Conservation (phyloP, 1,140 invertebrate species). For the Drosophila chauvacae region DNA sequence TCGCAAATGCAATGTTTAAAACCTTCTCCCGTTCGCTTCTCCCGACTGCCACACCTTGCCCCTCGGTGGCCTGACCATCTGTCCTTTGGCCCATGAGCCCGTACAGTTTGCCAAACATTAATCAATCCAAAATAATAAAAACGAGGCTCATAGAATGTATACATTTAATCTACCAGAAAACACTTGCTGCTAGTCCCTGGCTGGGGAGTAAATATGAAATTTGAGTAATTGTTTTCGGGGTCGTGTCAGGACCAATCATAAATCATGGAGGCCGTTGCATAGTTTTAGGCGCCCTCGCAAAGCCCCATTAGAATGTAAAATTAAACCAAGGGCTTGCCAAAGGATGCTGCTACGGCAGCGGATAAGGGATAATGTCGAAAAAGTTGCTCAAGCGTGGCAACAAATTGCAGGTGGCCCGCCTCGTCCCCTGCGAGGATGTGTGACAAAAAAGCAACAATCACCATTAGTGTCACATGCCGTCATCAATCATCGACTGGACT, state of each 20-base stretch:
- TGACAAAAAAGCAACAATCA: slow-evolving; percentile 83
- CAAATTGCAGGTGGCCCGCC: slow-evolving; percentile 53
- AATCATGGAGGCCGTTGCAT: slow-evolving; percentile 68
- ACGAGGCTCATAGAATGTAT: slow-evolving; percentile 57
- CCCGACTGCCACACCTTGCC: neutral
- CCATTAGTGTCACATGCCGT: slow-evolving; percentile 80
- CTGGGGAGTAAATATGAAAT: slow-evolving; percentile 69
- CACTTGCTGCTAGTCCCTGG: slow-evolving; percentile 41
- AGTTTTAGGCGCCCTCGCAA: slow-evolving; percentile 72
- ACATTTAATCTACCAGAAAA: slow-evolving; percentile 78
- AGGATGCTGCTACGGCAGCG: slow-evolving; percentile 14
- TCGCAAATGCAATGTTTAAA: slow-evolving; percentile 27
- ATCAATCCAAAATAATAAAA: slow-evolving; percentile 65
- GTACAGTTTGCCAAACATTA: slow-evolving; percentile 60
- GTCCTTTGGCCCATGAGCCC: slow-evolving; percentile 19
- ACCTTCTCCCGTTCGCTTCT: neutral
- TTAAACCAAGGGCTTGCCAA: slow-evolving; percentile 49
- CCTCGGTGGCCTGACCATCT: neutral
- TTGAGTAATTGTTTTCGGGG: slow-evolving; percentile 80
- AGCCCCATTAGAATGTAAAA: slow-evolving; percentile 79
- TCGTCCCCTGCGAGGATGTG: slow-evolving; percentile 35
- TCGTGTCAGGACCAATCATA: slow-evolving; percentile 69
- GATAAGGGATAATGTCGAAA: slow-evolving; percentile 16
- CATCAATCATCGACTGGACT: slow-evolving; percentile 74
- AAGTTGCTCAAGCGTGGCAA: slow-evolving; percentile 37